A percentile compares a stretch with the other conserved stretches of the same genome.
These are phyloP conservation scores for Eurois occulta DNA, from an alignment of 2,888 invertebrate species.

Conservation along the genomic window DNA sequence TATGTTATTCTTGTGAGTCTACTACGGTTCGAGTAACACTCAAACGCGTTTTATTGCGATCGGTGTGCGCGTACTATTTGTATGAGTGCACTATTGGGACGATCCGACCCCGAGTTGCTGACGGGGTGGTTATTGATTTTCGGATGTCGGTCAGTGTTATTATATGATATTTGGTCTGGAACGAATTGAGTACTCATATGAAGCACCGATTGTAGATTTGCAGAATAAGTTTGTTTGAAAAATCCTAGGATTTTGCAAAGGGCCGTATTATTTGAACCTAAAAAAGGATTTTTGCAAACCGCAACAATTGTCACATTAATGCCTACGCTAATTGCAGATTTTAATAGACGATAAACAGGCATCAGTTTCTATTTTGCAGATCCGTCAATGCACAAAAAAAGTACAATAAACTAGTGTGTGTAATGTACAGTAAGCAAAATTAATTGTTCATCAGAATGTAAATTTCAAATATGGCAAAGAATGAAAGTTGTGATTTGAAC, in stretches of 20 bases:
- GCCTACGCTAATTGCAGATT: neutral
- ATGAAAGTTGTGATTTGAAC: neutral
- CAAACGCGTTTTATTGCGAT: constrained; percentile 54
- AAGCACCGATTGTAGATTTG: neutral
- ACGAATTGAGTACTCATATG: constrained; percentile 1
- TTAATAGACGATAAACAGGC: neutral
- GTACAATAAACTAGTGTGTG: neutral
- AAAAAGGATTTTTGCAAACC: neutral
- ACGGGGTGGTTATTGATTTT: constrained; percentile 51
- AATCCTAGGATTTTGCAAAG: neutral
- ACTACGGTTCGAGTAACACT: constrained; percentile 38
- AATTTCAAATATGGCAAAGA: neutral
- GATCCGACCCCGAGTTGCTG: constrained; percentile 39
- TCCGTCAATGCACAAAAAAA: neutral
- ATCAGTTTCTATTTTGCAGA: neutral
- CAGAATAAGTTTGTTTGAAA: neutral
- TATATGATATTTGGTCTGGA: constrained; percentile 17
- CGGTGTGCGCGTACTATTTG: constrained; percentile 30
- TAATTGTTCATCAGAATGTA: neutral
- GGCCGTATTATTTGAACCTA: neutral
- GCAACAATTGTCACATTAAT: neutral
- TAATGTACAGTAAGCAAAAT: neutral
- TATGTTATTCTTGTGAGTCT: neutral
- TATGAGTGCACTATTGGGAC: constrained; percentile 45
- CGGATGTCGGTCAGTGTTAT: constrained; percentile 46